These are phyloP conservation scores for Sussaba pulchella DNA, from an alignment of 2,888 invertebrate genomes.

Conservation along the genomic window DNA sequence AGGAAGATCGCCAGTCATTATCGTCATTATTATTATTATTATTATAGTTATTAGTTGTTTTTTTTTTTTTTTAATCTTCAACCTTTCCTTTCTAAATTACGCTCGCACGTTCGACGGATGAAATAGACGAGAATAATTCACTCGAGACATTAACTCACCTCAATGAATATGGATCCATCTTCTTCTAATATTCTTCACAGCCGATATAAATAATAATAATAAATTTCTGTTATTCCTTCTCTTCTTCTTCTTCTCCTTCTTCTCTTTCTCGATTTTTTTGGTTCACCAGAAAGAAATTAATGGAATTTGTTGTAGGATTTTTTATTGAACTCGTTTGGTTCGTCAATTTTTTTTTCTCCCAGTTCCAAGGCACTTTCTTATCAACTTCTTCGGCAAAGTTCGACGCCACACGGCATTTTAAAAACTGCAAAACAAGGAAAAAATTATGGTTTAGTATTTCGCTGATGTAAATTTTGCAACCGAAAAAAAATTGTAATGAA, in stretches of 20 bases:
- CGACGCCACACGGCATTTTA: constrained; percentile 68
- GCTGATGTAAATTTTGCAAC: constrained; percentile 15
- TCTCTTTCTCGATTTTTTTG: too few relatives aligned
- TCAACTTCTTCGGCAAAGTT: constrained; percentile 66
- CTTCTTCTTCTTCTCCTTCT: background rate
- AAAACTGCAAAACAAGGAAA: constrained; percentile 54
- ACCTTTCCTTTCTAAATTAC: constrained; percentile 50
- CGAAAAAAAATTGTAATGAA: background rate
- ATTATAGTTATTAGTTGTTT: too few relatives aligned
- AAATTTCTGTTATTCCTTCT: constrained; percentile 2
- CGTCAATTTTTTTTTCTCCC: constrained; percentile 23
- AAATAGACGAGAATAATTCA: background rate
- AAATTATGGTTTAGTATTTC: background rate
- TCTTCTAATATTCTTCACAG: constrained; percentile 65
- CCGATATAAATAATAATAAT: constrained; percentile 63
- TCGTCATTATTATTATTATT: too few relatives aligned
- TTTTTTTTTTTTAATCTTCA: background rate
- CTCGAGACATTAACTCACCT: constrained; percentile 73
- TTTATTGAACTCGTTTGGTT: background rate
- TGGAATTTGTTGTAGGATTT: constrained; percentile 14
- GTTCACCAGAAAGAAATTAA: background rate
- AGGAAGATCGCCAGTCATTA: constrained; percentile 27
- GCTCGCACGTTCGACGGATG: background rate
- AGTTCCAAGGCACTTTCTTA: constrained; percentile 45
- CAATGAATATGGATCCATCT: constrained; percentile 80